Evolutionary conservation across 2,888 invertebrate species (phyloP), one percentile per base, ranked within the genome.

Genomic region (Sarcophaga variegata): DNA sequence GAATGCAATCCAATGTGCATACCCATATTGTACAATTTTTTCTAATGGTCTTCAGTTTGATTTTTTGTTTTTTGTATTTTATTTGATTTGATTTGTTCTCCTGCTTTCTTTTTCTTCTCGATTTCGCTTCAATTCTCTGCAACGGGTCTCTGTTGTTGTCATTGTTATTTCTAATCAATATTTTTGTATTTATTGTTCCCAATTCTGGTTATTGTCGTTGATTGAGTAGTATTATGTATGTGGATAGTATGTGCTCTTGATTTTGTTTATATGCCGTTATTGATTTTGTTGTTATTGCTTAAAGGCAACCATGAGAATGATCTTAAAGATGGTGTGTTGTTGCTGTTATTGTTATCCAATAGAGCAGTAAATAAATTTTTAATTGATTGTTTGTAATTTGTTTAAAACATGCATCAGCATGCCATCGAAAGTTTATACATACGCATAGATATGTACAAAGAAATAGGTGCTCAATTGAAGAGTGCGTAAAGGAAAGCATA

Each of bases 341-440:
- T 77, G 59, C 64, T 84, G 20, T 69, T 76, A 74, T 20, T 78
- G 47, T 80, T 76, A 75, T 62, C 66, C 84, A 84, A 80, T 71
- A 71, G 84, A 84, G 70, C 84, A 84, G 79, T 75, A 84, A 84
- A 84, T 84, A 80, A 84, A 84, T 80, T 80, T 54, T 80, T 84
- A 80, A 84, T 84, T 84, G 76, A 84, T 84, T 80, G 84, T 80
- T 83, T 75, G 84, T 66, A 70, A 80, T 84, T 80, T 76, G 75
- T 76, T 84, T 70, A 80, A 59, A 80, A 59, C 63, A 60, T 45
- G 17, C 54, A 54, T 54, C 12, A 54, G 17, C 54, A 17, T 54
- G 54, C 12, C 17, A 17, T 37, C 37, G 0, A 37, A 37, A 37
- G 37, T 37, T 8, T 37, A 8, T 37, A 37, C 8, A 37, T 3